Evolutionary conservation across 2,797 vertebrate species (phyloP).

Genomic region (Cyclura pinguis): DNA sequence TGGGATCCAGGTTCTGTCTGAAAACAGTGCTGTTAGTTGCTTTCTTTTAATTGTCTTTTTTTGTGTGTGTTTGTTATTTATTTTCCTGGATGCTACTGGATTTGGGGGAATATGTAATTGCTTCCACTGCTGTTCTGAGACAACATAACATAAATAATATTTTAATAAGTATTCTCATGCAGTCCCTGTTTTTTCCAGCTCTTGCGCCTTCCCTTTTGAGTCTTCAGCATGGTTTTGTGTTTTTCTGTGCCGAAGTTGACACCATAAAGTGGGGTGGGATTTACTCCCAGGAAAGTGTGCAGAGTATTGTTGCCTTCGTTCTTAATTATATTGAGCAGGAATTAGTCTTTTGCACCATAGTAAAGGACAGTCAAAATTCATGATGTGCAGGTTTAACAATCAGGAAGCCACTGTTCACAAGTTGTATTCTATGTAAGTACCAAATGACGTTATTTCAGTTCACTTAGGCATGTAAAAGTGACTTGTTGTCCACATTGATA

Average conservation of each 20-base stretch:
- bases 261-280: not conserved
- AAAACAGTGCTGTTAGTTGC: no score
- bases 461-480: no score
- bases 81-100: not conserved
- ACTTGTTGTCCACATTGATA: no score
- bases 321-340: not conserved
- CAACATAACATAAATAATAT: not conserved
- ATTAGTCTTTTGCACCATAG: no score
- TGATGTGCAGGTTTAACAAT: no score
- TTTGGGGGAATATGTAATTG: not conserved
- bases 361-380: no score
- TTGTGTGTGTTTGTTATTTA: not conserved
- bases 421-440: no score
- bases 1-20: no score
- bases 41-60: no score
- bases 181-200: not conserved
- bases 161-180: not conserved
- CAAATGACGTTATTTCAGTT: no score
- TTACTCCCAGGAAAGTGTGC: not conserved
- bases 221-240: no score
- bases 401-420: no score
- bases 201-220: not conserved
- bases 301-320: not conserved
- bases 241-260: not conserved
- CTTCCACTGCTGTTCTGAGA: not conserved